Evolutionary conservation across 1,140 invertebrate genomes (phyloP).

Genomic region (Thrips palmi): DNA sequence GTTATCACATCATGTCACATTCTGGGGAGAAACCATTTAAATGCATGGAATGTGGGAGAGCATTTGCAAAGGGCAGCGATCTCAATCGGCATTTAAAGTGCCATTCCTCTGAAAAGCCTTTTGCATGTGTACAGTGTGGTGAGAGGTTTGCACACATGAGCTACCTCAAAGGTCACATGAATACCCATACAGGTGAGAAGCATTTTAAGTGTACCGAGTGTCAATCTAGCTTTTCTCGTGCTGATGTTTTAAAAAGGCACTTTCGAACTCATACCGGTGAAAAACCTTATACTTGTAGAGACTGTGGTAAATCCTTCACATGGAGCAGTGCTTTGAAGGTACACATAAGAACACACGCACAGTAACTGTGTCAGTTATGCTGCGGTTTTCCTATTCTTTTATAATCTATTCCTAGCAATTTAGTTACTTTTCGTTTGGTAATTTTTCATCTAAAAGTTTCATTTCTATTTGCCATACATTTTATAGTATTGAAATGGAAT

Average conservation of each 20-base stretch:
- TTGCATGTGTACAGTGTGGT: slow-evolving; percentile 6
- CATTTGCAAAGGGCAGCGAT: not conserved
- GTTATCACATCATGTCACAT: slow-evolving; percentile 2
- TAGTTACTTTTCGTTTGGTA: no score
- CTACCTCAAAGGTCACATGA: not conserved
- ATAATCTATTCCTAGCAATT: no score
- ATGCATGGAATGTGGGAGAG: not conserved
- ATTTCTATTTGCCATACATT: no score
- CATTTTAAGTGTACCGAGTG: slow-evolving; percentile 3
- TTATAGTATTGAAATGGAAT: no score
- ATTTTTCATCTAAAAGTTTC: no score
- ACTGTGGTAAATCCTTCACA: not conserved
- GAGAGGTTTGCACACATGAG: not conserved
- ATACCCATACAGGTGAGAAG: not conserved
- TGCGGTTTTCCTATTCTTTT: no score
- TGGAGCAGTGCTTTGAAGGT: not conserved
- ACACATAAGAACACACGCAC: slow-evolving; percentile 4
- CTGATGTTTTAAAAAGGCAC: not conserved
- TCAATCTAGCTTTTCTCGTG: not conserved
- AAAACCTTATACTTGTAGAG: slow-evolving; percentile 5
- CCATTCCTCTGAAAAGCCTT: slow-evolving; percentile 1
- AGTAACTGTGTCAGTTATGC: no score
- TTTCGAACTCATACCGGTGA: slow-evolving; percentile 1
- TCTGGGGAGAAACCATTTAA: slow-evolving; percentile 6
- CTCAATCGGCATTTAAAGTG: slow-evolving; percentile 1